Evolutionary conservation across 2,888 invertebrate genomes (phyloP).

Genomic region (Apotomis betuletana): DNA sequence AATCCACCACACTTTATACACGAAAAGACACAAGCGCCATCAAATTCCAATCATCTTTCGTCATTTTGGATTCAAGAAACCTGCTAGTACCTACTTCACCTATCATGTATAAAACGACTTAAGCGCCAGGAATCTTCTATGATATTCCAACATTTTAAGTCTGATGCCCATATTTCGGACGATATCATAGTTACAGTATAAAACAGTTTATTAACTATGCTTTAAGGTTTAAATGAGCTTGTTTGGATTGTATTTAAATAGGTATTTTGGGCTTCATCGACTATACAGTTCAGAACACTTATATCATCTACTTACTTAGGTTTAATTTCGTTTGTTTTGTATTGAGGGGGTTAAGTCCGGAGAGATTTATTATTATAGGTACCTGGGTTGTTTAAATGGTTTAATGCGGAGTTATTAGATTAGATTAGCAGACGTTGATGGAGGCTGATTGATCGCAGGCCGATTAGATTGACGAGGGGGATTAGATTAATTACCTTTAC

Average conservation of each 20-base stretch:
- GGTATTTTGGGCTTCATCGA: background rate
- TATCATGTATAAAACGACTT: constrained; percentile 53
- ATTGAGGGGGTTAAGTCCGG: constrained; percentile 60
- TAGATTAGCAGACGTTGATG: constrained; percentile 44
- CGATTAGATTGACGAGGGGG: constrained; percentile 6
- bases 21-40: constrained; percentile 26
- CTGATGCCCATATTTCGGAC: constrained; percentile 6
- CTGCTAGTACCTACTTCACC: constrained; percentile 63
- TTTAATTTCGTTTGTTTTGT: constrained; percentile 45
- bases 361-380: constrained; percentile 73
- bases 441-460: constrained; percentile 49
- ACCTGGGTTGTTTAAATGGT: constrained; percentile 75
- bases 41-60: background rate
- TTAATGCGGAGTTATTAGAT: constrained; percentile 71
- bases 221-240: background rate
- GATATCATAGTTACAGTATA: background rate
- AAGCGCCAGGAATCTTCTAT: background rate
- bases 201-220: background rate
- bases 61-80: background rate
- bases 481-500: constrained; percentile 21
- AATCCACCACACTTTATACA: constrained; percentile 67
- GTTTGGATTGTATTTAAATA: background rate
- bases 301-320: constrained; percentile 45
- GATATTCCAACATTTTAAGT: background rate
- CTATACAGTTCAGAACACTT: constrained; percentile 39